Evolutionary conservation across 2,888 invertebrate genomes (phyloP), one percentile per base, ranked within the genome.

Genomic region (Melinaea menophilus): DNA sequence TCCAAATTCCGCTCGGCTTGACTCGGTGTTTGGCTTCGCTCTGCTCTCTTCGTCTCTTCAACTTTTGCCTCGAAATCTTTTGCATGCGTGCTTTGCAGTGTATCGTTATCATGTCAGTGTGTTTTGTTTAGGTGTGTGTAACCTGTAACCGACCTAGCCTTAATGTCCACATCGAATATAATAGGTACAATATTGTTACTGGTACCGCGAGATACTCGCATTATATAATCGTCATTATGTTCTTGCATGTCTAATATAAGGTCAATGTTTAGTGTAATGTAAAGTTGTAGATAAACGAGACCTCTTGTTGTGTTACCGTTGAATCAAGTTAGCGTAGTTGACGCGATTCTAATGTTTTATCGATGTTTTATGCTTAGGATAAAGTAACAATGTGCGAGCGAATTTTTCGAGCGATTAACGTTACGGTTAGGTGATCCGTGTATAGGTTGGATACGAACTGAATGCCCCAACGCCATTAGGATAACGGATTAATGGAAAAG

Each of bases 41-140:
- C 75, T 71, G 74, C 73, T 76, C 78, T 75, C 77, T 77, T 70
- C 70, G 60, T 69, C 70, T 73, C 79, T 84, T 77, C 76, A 69
- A 82, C 86, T 86, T 81, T 86, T 82, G 86, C 84, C 85, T 86
- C 81, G 78, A 81, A 84, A 88, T 88, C 86, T 88, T 84, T 89
- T 89, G 90, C 90, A 90, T 90, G 90, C 87, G 88, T 86, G 90
- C 90, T 89, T 89, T 80, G 84, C 85, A 79, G 78, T 85, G 81
- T 84, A 72, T 78, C 77, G 75, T 72, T 79, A 79, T 79, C 80
- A 82, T 82, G 78, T 81, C 82, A 75, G 80, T 85, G 84, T 87
- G 77, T 84, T 82, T 80, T 77, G 80, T 87, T 84, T 85, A 85
- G 83, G 80, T 84, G 83, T 87, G 85, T 72, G 80, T 84, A 85